phyloP scores from a whole-genome alignment of 2,888 invertebrate species.

The Brachyopa scutellaris region DNA sequence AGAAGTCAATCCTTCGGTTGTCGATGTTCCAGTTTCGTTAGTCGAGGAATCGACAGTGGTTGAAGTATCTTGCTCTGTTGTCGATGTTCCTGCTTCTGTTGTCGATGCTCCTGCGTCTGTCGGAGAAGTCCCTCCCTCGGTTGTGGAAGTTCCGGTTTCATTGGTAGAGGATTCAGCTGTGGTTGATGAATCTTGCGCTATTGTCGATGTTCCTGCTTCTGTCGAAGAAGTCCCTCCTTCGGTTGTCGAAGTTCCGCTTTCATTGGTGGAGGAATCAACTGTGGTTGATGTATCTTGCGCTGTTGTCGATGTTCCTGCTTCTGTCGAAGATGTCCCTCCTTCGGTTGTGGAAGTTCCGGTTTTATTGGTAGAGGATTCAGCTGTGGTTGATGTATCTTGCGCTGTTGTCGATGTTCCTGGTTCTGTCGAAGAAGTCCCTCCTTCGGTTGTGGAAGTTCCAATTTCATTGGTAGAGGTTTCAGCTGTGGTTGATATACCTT shows the following conservation, averaged over 20 bases:
- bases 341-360: neutral
- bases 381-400: no score
- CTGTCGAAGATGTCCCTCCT: no score
- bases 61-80: neutral
- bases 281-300: neutral
- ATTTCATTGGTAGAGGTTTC: no score
- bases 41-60: neutral
- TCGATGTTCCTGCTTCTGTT: neutral
- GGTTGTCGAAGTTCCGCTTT: no score
- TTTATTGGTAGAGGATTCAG: neutral
- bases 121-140: neutral
- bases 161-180: neutral
- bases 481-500: no score
- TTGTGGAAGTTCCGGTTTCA: neutral
- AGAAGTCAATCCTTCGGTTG: no score
- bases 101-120: neutral
- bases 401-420: neutral
- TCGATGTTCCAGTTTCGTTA: neutral
- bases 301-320: neutral
- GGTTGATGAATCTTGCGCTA: neutral
- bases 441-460: no score
- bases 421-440: neutral
- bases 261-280: neutral
- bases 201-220: neutral
- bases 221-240: no score